phyloP scores from a whole-genome alignment of 2,888 invertebrate genomes.

The Cheilosia impressa region DNA sequence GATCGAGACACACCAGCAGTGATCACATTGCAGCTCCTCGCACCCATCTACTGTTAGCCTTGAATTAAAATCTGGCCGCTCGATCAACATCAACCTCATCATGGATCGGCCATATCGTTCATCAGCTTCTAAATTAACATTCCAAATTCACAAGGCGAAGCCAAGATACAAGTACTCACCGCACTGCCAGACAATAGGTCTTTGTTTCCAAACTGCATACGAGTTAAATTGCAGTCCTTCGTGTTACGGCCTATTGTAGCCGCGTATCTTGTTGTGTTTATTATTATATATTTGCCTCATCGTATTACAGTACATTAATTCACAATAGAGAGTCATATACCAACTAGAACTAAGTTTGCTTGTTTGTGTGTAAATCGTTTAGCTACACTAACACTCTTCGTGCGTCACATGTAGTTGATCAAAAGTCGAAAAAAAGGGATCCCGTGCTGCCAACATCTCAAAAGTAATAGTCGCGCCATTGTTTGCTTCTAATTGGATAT shows the following conservation, averaged over 20 bases:
- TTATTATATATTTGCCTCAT: conserved; percentile 28
- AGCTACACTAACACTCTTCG: conserved; percentile 31
- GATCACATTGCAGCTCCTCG: conserved; percentile 15
- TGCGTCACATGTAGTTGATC: conserved; percentile 43
- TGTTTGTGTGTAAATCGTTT: conserved; percentile 48
- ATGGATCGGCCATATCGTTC: conserved; percentile 62
- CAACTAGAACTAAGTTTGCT: conserved; percentile 22
- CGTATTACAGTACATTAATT: conserved; percentile 58
- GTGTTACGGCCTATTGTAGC: conserved; percentile 16
- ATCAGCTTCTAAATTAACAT: conserved; percentile 69
- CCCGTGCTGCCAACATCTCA: conserved; percentile 39
- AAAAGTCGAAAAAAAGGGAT: conserved; percentile 8
- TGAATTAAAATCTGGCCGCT: conserved; percentile 67
- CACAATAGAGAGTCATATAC: conserved; percentile 63
- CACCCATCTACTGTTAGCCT: conserved; percentile 59
- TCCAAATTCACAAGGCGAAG: conserved; percentile 40
- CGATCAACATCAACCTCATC: conserved; percentile 60
- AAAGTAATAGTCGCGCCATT: conserved; percentile 62
- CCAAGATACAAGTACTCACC: conserved; percentile 21
- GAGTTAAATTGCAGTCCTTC: conserved; percentile 31
- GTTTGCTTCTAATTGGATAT: conserved; percentile 71
- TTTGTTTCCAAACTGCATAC: conserved; percentile 40
- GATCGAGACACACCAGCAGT: neutral
- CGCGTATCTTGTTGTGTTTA: conserved; percentile 46
- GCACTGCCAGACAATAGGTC: conserved; percentile 47